These are phyloP conservation scores for Silvanus unidentatus DNA, from an alignment of 2,888 invertebrate species.

Conservation along the genomic window DNA sequence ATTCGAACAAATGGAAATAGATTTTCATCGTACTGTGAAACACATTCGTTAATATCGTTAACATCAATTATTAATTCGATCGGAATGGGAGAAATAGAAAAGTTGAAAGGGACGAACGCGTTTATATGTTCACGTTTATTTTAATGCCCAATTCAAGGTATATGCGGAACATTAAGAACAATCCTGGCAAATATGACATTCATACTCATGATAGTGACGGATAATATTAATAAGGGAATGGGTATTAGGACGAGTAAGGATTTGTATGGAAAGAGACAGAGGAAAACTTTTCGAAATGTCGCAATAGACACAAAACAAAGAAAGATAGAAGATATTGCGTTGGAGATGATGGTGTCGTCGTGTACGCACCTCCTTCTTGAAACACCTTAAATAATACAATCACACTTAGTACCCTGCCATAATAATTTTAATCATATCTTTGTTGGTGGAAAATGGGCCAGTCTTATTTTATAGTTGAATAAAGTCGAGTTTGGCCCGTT, in stretches of 20 bases:
- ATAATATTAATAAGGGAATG: slow-evolving; percentile 26
- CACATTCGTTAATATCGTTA: too few species aligned
- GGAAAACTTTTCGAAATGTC: slow-evolving; percentile 13
- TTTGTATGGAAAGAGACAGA: slow-evolving; percentile 10
- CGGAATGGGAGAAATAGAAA: too few species aligned
- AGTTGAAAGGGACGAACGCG: too few species aligned
- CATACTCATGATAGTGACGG: slow-evolving; percentile 28
- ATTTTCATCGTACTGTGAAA: slow-evolving; percentile 11
- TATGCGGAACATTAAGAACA: slow-evolving; percentile 29
- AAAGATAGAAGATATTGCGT: slow-evolving; percentile 14
- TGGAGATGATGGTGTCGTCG: slow-evolving; percentile 4
- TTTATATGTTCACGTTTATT: too few species aligned
- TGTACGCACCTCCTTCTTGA: slow-evolving; percentile 30
- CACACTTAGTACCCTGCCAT: slow-evolving; percentile 41
- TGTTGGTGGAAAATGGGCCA: slow-evolving; percentile 1
- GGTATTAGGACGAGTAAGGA: too few species aligned
- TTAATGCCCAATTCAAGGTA: too few species aligned
- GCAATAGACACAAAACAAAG: slow-evolving; percentile 12
- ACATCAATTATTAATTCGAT: too few species aligned
- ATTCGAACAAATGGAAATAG: slow-evolving; percentile 24
- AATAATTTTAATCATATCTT: slow-evolving; percentile 44
- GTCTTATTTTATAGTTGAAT: slow-evolving; percentile 33
- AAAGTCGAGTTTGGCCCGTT: slow-evolving; percentile 35
- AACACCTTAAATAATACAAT: slow-evolving; percentile 45
- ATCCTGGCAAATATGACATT: slow-evolving; percentile 26